These are phyloP conservation scores for Pogonophryne albipinna DNA, from an alignment of 2,797 vertebrate species.

Conservation along the genomic window DNA sequence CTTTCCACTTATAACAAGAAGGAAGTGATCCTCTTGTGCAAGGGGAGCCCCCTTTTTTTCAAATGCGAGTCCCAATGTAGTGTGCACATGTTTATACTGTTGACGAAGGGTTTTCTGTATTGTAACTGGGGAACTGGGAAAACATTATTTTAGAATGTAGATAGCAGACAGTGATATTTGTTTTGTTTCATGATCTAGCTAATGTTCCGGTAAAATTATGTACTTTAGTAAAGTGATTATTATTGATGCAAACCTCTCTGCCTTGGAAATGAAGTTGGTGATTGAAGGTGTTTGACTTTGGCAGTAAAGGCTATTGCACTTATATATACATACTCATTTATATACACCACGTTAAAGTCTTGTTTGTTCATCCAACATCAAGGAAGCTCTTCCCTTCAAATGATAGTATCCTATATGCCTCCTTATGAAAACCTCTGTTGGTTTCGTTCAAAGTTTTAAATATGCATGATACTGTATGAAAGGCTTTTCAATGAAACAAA, in stretches of 20 bases:
- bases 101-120: conserved; percentile 17
- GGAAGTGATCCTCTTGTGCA: not conserved
- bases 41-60: conserved; percentile 2
- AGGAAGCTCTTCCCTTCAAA: not conserved
- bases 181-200: conserved; percentile 19
- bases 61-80: not conserved
- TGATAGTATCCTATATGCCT: not conserved
- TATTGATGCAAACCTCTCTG: conserved; percentile 32
- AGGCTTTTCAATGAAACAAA: conserved; percentile 19
- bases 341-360: not conserved
- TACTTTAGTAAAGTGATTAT: conserved; percentile 19
- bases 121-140: conserved; percentile 21
- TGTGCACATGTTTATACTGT: conserved; percentile 15
- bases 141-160: conserved; percentile 21
- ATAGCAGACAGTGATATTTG: conserved; percentile 6
- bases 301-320: conserved; percentile 12
- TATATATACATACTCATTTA: not conserved
- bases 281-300: conserved; percentile 18
- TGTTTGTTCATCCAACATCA: conserved; percentile 46
- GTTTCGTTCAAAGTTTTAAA: not conserved
- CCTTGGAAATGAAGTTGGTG: conserved; percentile 24
- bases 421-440: not conserved
- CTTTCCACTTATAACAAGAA: not conserved
- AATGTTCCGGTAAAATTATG: not conserved
- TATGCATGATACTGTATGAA: not conserved